Evolutionary conservation across 2,113 vertebrate genomes (phyloP).

Genomic region (Silurus meridionalis): DNA sequence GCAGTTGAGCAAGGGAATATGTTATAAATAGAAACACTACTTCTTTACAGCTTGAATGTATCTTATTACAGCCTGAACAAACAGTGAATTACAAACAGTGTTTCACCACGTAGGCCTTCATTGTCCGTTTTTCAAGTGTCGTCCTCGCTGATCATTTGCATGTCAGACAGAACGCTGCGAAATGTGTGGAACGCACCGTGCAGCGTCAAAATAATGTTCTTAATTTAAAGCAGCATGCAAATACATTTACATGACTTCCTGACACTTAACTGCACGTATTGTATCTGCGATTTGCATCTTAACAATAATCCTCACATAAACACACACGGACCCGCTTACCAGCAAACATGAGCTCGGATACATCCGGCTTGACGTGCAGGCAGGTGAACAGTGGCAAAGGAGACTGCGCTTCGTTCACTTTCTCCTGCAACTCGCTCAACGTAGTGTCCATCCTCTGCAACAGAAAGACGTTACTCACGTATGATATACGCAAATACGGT

Average conservation of each 20-base stretch:
- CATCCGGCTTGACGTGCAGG: conserved; percentile 95
- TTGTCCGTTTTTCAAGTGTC: neutral
- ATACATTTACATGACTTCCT: neutral
- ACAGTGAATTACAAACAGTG: neutral
- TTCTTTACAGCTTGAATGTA: neutral
- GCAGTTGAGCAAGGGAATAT: conserved; percentile 22
- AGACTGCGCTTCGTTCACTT: conserved; percentile 78
- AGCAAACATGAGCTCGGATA: conserved; percentile 98
- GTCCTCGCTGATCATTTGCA: neutral
- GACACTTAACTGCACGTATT: neutral
- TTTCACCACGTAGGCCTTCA: neutral
- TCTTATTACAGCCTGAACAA: neutral
- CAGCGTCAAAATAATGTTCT: neutral
- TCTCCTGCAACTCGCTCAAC: conserved; percentile 86
- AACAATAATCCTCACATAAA: neutral
- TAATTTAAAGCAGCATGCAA: neutral
- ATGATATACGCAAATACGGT: neutral
- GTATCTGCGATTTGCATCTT: neutral
- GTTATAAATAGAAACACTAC: conserved; percentile 25
- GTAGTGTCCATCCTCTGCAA: conserved; percentile 89
- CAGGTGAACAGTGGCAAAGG: conserved; percentile 95
- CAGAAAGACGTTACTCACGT: neutral
- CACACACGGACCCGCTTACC: conserved; percentile 69
- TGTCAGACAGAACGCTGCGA: neutral
- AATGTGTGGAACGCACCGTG: too few relatives aligned